phyloP scores from a whole-genome alignment of 2,888 invertebrate species.

The Ennomos erosarius region DNA sequence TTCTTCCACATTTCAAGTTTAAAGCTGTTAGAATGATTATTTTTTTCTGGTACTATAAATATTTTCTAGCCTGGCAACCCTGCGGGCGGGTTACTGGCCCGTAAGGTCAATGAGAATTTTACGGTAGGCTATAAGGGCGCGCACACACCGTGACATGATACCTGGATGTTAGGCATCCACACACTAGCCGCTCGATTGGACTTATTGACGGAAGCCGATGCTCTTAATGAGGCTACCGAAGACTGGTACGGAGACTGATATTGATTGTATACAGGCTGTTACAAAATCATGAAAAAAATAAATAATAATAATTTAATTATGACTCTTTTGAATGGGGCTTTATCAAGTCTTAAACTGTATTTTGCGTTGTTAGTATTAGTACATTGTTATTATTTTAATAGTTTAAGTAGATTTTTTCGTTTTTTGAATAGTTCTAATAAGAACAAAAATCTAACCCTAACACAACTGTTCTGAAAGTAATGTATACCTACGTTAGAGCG shows the following conservation, averaged over 20 bases:
- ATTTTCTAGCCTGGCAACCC: conserved; percentile 24
- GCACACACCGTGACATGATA: conserved; percentile 48
- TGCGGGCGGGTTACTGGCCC: conserved; percentile 36
- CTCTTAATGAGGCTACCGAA: conserved; percentile 73
- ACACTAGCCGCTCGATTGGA: conserved; percentile 40
- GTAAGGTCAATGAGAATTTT: conserved; percentile 60
- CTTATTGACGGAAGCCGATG: conserved; percentile 70
- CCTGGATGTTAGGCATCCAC: conserved; percentile 34
- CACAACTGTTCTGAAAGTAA: too few relatives aligned
- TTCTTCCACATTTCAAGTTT: background rate
- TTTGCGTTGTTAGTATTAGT: too few relatives aligned
- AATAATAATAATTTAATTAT: too few relatives aligned
- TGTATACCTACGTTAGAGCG: too few relatives aligned
- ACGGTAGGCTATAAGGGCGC: conserved; percentile 50
- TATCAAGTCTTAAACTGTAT: too few relatives aligned
- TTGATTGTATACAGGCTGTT: conserved; percentile 31
- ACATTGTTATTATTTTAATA: too few relatives aligned
- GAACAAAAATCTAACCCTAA: too few relatives aligned
- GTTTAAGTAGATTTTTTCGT: too few relatives aligned
- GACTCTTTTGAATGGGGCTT: too few relatives aligned
- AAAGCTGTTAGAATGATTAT: conserved; percentile 1
- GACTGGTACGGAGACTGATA: conserved; percentile 59
- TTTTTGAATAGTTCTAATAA: too few relatives aligned
- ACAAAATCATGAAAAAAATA: background rate
- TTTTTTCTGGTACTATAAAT: background rate